phyloP scores from a whole-genome alignment of 2,113 vertebrate genomes.

The Pachypanchax playfairii region DNA sequence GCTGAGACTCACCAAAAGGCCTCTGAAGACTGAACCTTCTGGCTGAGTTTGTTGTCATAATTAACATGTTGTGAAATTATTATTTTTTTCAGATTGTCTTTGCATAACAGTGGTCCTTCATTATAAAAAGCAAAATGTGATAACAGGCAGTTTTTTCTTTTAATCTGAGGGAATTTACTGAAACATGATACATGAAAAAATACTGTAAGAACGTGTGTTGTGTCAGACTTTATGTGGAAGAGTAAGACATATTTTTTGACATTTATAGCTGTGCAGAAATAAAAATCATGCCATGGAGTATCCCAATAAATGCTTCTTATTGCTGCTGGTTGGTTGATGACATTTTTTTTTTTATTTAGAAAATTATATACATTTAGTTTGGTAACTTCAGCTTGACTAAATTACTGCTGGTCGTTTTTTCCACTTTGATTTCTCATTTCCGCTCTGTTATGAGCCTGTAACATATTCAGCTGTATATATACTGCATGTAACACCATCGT shows the following conservation, averaged over 20 bases:
- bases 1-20: slow-evolving; percentile 47
- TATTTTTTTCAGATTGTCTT: slow-evolving; percentile 61
- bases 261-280: slow-evolving; percentile 42
- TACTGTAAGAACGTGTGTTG: slow-evolving; percentile 21
- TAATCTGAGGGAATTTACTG: slow-evolving; percentile 54
- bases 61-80: slow-evolving; percentile 35
- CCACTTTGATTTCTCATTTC: background rate
- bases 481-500: slow-evolving; percentile 33
- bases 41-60: slow-evolving; percentile 30
- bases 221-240: slow-evolving; percentile 18
- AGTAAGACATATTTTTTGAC: slow-evolving; percentile 22
- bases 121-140: slow-evolving; percentile 4
- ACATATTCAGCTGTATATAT: slow-evolving; percentile 24
- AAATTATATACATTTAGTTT: slow-evolving; percentile 40
- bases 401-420: slow-evolving; percentile 8
- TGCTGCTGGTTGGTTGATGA: slow-evolving; percentile 49
- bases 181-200: slow-evolving; percentile 39
- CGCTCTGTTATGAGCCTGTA: slow-evolving; percentile 11
- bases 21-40: slow-evolving; percentile 55
- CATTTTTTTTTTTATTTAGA: slow-evolving; percentile 52
- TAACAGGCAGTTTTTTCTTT: slow-evolving; percentile 43
- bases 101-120: slow-evolving; percentile 62
- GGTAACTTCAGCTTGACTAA: slow-evolving; percentile 5
- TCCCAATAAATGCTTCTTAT: slow-evolving; percentile 41
- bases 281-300: slow-evolving; percentile 51